Evolutionary conservation across 2,113 vertebrate genomes (phyloP).

Genomic region (Okapia johnstoni): DNA sequence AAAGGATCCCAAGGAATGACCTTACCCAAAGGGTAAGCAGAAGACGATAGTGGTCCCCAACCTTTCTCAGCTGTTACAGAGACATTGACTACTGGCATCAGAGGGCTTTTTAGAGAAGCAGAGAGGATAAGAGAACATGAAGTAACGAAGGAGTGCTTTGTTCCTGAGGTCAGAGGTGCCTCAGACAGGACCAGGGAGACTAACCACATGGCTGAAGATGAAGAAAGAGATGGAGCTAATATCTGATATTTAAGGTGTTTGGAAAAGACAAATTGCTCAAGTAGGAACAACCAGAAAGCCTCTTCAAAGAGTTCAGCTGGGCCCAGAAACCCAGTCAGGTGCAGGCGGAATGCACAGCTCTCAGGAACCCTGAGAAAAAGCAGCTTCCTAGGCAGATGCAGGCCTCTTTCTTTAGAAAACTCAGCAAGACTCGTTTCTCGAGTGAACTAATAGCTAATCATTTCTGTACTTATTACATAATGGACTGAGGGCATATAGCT

Average conservation of each 20-base stretch:
- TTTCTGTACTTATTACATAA: neutral
- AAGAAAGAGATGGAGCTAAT: neutral
- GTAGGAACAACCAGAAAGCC: neutral
- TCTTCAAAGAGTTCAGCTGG: neutral
- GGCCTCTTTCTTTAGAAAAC: conserved; percentile 10
- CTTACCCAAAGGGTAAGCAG: neutral
- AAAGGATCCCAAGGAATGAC: neutral
- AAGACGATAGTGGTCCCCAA: neutral
- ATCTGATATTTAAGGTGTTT: neutral
- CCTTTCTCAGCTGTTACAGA: neutral
- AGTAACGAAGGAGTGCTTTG: neutral
- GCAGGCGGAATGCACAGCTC: neutral
- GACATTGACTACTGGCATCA: neutral
- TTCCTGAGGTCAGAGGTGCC: neutral
- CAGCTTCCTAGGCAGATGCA: neutral
- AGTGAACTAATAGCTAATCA: neutral
- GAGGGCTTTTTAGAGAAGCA: neutral
- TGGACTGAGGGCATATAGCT: neutral
- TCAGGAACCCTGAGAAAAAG: neutral
- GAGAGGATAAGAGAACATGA: neutral
- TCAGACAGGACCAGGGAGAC: neutral
- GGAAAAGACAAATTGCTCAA: neutral
- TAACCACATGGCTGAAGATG: neutral
- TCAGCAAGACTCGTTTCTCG: neutral
- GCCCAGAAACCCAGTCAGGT: neutral